Percentiles rank a stretch among this genome's conserved stretches.
phyloP scores from a whole-genome alignment of 2,888 invertebrate species.

The Corythucha ciliata region DNA sequence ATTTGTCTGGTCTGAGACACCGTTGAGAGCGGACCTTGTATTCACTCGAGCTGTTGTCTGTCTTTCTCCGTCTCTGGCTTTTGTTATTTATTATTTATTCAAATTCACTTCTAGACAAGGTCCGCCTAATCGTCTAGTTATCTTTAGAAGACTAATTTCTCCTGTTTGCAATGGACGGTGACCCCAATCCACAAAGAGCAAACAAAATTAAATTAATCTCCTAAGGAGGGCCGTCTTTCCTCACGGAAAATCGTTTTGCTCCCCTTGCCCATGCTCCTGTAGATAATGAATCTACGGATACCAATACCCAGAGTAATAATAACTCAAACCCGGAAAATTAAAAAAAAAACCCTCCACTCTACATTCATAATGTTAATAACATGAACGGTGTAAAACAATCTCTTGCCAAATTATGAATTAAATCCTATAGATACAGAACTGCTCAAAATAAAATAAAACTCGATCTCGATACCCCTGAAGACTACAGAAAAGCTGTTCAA shows the following conservation, averaged over 20 bases:
- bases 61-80: no score
- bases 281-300: slow-evolving; percentile 1
- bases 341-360: not conserved
- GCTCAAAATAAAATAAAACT: slow-evolving; percentile 15
- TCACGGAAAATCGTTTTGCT: slow-evolving; percentile 1
- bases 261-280: no score
- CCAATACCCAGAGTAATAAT: not conserved
- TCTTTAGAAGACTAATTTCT: no score
- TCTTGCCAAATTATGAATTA: not conserved
- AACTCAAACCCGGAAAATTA: no score
- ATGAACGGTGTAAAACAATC: slow-evolving; percentile 5
- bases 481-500: not conserved
- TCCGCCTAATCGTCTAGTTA: no score
- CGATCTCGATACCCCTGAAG: slow-evolving; percentile 2
- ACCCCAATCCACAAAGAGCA: no score
- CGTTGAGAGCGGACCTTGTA: no score
- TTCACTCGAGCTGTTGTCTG: no score
- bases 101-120: no score
- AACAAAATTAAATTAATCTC: not conserved
- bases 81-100: no score
- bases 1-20: no score
- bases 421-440: slow-evolving; percentile 2
- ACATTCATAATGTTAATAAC: slow-evolving; percentile 2
- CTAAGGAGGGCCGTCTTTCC: not conserved
- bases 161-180: no score